Base-by-base conservation (phyloP, 2,797 vertebrate genomes). In the Typhlichthys eigenmanni region DNA sequence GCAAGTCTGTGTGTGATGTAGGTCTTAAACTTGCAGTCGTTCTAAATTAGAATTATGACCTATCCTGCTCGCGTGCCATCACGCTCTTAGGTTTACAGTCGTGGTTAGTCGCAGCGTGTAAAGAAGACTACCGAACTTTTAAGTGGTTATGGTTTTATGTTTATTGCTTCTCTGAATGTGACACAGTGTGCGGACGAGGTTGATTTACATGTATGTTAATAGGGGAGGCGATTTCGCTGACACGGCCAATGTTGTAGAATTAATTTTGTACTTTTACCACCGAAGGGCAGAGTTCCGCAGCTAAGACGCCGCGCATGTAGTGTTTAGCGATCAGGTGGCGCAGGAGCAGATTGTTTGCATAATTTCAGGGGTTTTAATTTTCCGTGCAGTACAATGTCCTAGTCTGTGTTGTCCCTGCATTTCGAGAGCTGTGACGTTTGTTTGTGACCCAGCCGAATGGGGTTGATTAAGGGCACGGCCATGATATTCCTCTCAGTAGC, bases 321-420 rank as follows among this genome's bases (percentile, higher is more conserved):
- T 24, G 69, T 64, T 60, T 9, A 56, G 45, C 34, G 13, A 60
- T 5, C 19, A 9, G 43, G 49, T 19, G 58, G 24, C 52, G 50
- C 48, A 46, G 53, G 29, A 55, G 6, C 1, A 1, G 16, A 13
- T 5, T 17, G 45, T 34, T 51, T 13, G 24, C 1, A 17, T 72
- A 32, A 62, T 80, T 88, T 91, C 88, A 90, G 79, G 87, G 82
- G 49, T 86, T 66, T 82, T 72, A 47, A 62, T 76, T 74, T 61
- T 71, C 45, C 76, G 86, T 80, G 83, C 86, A 85, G 87, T 88
- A 45, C 66, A 13, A 68, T 60, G 83, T 85, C 59, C 56, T 70
- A 57, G 62, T 80, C 72, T 67, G 82, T 85, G 72, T 73, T 12
- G 74, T 86, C 81, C 67, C 62, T 71, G 80, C 83, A 74, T 91